These are phyloP conservation scores for Acanthopleura granulata DNA, from an alignment of 2,888 invertebrate species.

Conservation along the genomic window DNA sequence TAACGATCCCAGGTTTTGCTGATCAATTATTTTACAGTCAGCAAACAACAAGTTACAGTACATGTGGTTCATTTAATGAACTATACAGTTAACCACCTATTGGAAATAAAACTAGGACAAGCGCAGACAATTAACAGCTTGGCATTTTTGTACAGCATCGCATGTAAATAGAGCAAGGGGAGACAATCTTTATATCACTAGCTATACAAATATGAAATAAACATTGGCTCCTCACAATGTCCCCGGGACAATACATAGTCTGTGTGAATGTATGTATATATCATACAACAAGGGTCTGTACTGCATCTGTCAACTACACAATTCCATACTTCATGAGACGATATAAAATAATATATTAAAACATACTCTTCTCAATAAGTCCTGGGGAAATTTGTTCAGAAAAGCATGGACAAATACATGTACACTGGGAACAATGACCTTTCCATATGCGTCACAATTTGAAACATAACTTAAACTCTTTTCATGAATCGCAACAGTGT, in stretches of 20 bases:
- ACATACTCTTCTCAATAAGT: slow-evolving; percentile 26
- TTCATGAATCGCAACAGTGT: neutral
- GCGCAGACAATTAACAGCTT: slow-evolving; percentile 8
- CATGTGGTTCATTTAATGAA: neutral
- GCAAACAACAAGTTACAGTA: neutral
- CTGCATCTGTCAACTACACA: neutral
- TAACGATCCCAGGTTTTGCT: too few relatives aligned
- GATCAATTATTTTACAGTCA: too few relatives aligned
- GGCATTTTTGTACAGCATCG: slow-evolving; percentile 10
- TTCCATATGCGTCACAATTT: neutral
- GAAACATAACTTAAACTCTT: slow-evolving; percentile 7
- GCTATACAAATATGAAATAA: slow-evolving; percentile 15
- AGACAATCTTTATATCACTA: slow-evolving; percentile 7
- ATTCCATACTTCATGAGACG: slow-evolving; percentile 15
- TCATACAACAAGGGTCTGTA: neutral
- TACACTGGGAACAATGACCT: neutral
- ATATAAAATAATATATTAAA: slow-evolving; percentile 30
- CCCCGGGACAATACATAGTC: neutral
- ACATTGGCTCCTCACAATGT: slow-evolving; percentile 2
- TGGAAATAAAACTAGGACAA: neutral
- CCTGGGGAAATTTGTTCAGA: slow-evolving; percentile 24
- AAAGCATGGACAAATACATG: slow-evolving; percentile 17
- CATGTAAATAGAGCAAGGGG: neutral
- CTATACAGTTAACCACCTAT: slow-evolving; percentile 8
- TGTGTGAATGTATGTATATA: too few relatives aligned